Base-by-base conservation (phyloP, 2,888 invertebrate species). In the Agriopis leucophaearia region DNA sequence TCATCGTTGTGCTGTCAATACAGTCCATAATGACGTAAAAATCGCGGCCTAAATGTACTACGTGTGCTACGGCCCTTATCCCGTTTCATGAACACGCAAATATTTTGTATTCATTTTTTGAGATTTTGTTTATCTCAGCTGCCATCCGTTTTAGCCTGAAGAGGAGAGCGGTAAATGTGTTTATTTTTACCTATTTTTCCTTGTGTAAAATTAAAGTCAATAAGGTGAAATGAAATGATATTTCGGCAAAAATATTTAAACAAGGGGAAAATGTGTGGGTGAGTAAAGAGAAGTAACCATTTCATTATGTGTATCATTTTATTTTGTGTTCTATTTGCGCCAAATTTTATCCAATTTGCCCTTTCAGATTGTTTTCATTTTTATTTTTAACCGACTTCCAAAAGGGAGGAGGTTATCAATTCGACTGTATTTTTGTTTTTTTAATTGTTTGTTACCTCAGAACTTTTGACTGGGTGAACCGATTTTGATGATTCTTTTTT, bases 81-180 rank as follows among this genome's bases (percentile, higher is more conserved):
- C 48, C 42, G 51, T 60, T 51, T 38, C 42, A 42, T 27, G 60
- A 51, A 45, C 16, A 54, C 0, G 44, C 61, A 54, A 63, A 56
- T 63, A 56, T 63, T 56, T 56, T 63, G 48, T 56, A 55, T 63
- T 63, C 63, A 56, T 63, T 63, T n/a, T 63, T 57, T 40, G 63
- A 56, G 55, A 56, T 55, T 55, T 27, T 18, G 45, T 27, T 48
- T 63, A 63, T 63, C 63, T 47, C 47, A 6, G 15, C 42, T 40
- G n/a, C 56, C 63, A 56, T 56, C 45, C 63, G 40, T 54, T 61
- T 52, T 42, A 15, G 18, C 12, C 42, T 42, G 51, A 48, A 38
- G 48, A 48, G 36, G 27, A 48, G 18, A 16, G 10, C 12, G n/a
- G 57, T 35, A 57, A 48, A 59, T 50, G 58, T 58, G 58, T 58